Conservation (phyloP, 2,888 invertebrate species). For the Netelia virgata region DNA sequence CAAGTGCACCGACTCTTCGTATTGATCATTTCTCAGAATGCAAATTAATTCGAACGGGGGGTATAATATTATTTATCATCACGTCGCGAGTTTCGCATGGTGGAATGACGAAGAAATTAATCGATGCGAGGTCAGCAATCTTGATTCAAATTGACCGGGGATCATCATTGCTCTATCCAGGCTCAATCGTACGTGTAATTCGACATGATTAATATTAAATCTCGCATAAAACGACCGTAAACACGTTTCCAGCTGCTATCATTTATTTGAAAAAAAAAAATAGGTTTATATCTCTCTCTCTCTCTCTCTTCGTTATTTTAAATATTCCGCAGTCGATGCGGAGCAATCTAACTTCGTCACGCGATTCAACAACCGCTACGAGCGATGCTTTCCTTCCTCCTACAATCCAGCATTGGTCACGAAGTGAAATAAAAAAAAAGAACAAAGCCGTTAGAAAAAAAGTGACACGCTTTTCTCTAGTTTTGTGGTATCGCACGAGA, state of each 20-base stretch:
- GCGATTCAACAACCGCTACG: conserved; percentile 37
- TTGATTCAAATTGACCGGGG: conserved; percentile 64
- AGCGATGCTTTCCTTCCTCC: conserved; percentile 35
- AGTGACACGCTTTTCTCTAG: conserved; percentile 34
- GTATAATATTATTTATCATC: conserved; percentile 64
- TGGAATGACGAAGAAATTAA: conserved; percentile 64
- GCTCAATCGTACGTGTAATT: conserved; percentile 66
- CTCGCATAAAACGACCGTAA: conserved; percentile 55
- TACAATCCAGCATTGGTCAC: conserved; percentile 4
- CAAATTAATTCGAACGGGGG: conserved; percentile 58
- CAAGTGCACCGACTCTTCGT: conserved; percentile 53
- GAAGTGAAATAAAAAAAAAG: conserved; percentile 51
- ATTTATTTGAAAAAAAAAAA: conserved; percentile 36
- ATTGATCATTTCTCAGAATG: conserved; percentile 68
- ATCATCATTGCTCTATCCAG: conserved; percentile 58
- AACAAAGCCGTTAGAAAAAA: conserved; percentile 32
- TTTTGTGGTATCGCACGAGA: conserved; percentile 56
- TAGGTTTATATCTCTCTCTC: neutral
- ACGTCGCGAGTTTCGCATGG: conserved; percentile 44
- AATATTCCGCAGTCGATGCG: conserved; percentile 30
- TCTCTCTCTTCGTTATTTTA: neutral
- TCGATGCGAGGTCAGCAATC: conserved; percentile 63
- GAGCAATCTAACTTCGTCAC: conserved; percentile 52
- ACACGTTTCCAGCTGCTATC: conserved; percentile 47
- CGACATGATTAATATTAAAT: conserved; percentile 63